Conservation (phyloP, 2,888 invertebrate genomes). For the Psococerastis gibbosa region DNA sequence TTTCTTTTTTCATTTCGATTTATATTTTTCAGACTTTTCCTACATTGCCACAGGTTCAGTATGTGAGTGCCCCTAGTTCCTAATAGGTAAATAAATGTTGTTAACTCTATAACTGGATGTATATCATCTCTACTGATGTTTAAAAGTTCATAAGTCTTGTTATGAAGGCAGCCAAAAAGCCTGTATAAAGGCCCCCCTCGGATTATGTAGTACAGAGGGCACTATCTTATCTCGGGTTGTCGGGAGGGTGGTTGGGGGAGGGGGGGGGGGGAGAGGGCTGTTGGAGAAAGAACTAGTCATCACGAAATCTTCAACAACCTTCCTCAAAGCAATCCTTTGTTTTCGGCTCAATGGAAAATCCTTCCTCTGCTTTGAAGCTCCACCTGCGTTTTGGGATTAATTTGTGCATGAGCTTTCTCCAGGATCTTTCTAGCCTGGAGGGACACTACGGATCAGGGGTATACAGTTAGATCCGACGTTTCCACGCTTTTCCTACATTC, state of each 20-base stretch:
- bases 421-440: slow-evolving; percentile 9
- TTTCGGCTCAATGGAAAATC: slow-evolving; percentile 3
- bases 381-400: not conserved
- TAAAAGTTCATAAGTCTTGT: too few relatives aligned
- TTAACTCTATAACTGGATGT: too few relatives aligned
- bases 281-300: slow-evolving; percentile 14
- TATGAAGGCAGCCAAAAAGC: too few relatives aligned
- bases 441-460: slow-evolving; percentile 9
- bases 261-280: slow-evolving; percentile 14
- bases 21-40: too few relatives aligned
- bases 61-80: too few relatives aligned
- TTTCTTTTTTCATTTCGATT: too few relatives aligned
- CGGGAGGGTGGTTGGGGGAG: slow-evolving; percentile 14
- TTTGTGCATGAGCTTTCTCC: slow-evolving; percentile 3
- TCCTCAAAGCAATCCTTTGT: slow-evolving; percentile 10
- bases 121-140: too few relatives aligned
- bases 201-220: too few relatives aligned
- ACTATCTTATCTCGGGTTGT: slow-evolving; percentile 12
- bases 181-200: too few relatives aligned
- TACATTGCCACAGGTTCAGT: too few relatives aligned
- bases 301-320: slow-evolving; percentile 10
- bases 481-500: too few relatives aligned
- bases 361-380: not conserved
- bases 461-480: slow-evolving; percentile 3
- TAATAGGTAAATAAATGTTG: too few relatives aligned